A percentile compares a stretch with the other conserved stretches of the same genome.
These are phyloP conservation scores for Gryon sp. DNA, from an alignment of 1,140 invertebrate species.

Conservation along the genomic window DNA sequence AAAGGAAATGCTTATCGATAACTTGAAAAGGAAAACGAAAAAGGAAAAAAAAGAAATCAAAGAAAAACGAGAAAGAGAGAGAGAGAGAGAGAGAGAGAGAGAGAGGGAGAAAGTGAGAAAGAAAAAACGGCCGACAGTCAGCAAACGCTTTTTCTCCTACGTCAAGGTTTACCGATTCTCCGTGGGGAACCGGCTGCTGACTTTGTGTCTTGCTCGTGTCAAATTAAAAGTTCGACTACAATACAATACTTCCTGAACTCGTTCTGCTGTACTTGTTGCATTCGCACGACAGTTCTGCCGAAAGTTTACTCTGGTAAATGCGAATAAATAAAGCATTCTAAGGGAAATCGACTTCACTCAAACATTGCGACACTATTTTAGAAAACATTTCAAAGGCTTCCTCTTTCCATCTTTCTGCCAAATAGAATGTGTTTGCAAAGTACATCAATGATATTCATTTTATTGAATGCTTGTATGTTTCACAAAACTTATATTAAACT, in stretches of 20 bases:
- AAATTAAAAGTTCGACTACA: constrained; percentile 68
- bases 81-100: no score
- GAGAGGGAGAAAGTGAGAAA: no score
- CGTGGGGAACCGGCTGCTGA: constrained; percentile 47
- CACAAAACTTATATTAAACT: no score
- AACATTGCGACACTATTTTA: constrained; percentile 56
- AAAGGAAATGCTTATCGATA: constrained; percentile 45
- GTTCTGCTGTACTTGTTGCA: constrained; percentile 61
- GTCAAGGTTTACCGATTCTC: constrained; percentile 49
- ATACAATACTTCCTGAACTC: constrained; percentile 62
- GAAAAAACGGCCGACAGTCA: constrained; percentile 40
- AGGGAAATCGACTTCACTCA: constrained; percentile 59
- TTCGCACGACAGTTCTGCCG: constrained; percentile 58
- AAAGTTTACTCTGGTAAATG: constrained; percentile 58
- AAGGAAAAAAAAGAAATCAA: no score
- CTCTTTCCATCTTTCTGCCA: constrained; percentile 31
- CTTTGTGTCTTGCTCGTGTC: constrained; percentile 65
- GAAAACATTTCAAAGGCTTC: constrained; percentile 43
- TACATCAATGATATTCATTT: constrained; percentile 30
- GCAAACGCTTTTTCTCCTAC: constrained; percentile 45
- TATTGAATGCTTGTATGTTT: constrained; percentile 7
- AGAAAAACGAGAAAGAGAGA: no score
- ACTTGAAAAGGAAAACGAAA: constrained; percentile 7
- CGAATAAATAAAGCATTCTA: constrained; percentile 61
- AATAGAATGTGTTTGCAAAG: constrained; percentile 40